Percentiles rank a stretch among this genome's conserved stretches.
Conservation (phyloP, 2,888 invertebrate species). For the Lasioglossum calceatum region DNA sequence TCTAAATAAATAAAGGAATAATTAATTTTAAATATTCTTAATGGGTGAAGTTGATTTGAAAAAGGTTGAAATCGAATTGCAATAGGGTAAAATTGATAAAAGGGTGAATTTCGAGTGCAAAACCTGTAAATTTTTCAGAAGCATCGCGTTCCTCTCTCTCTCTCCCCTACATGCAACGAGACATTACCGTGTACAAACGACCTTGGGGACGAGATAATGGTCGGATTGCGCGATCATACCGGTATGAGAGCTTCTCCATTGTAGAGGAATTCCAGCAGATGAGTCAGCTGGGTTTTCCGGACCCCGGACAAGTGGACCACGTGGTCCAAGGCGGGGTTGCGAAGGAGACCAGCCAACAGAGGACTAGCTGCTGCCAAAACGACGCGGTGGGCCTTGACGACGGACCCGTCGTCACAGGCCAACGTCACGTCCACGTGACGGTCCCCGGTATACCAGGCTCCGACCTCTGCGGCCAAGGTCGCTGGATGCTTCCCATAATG, state of each 20-base stretch:
- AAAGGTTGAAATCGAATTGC: no score
- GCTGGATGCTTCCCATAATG: conserved; percentile 97
- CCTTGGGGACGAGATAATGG: neutral
- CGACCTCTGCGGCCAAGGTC: conserved; percentile 95
- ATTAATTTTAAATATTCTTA: no score
- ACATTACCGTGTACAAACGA: neutral
- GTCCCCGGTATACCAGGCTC: conserved; percentile 94
- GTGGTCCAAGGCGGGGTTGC: conserved; percentile 82
- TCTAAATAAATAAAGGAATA: no score
- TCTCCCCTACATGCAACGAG: neutral
- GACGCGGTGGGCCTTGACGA: conserved; percentile 92
- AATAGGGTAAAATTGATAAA: no score
- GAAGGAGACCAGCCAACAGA: conserved; percentile 88
- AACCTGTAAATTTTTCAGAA: neutral
- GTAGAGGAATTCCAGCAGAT: conserved; percentile 93
- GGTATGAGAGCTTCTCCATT: conserved; percentile 94
- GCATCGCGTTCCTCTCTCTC: neutral
- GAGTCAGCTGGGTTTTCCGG: conserved; percentile 91
- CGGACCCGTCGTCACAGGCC: conserved; percentile 93
- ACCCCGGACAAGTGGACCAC: conserved; percentile 95
- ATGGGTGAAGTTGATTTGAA: no score
- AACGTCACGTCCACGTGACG: conserved; percentile 94
- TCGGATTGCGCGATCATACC: conserved; percentile 84
- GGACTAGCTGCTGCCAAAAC: conserved; percentile 95
- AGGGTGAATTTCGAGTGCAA: no score